Base-by-base conservation (phyloP, 2,113 vertebrate species). In the Paradisaea rubra region DNA sequence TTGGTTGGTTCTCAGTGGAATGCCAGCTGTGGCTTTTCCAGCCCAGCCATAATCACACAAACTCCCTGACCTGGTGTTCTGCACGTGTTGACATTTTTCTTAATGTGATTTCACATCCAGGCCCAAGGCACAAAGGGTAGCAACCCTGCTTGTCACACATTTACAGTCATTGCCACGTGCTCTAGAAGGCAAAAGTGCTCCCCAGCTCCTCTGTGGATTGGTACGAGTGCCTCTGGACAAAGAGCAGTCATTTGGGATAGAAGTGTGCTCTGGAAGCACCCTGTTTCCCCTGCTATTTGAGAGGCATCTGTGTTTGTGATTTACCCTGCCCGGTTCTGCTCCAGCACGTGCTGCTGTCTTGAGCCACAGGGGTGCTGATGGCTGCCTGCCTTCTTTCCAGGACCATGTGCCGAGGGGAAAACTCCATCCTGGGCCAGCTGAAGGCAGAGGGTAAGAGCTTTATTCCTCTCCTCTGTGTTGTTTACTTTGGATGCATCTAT, bases 381-480 rank as follows among this genome's bases (percentile, higher is more conserved):
- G 49, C 65, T 94, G 69, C 61, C 82, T 97, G 72, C 42, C 70
- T 89, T 93, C 70, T 94, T 97, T 98, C 73, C 96, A 99, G 99
- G 96, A 99, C 99, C 56, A 99, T 99, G 98, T 99, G 98, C 96
- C 96, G 99, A 96, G 99, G 99, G 94, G 99, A 99, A 31, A 97
- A 98, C 95, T 99, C 99, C 28, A 99, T 99, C 97, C 97, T 99
- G 91, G 98, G 98, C 33, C 99, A 99, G 95, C 96, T 99, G 86
- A 98, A 96, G 96, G 87, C 64, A 95, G 98, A 99, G 91, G 98
- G 99, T 99, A 96, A 99, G 99, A 98, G 61, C 54, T 61, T 95
- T 31, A 30, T 89, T 95, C 86, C 41, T 49, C 69, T 88, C 41
- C 41, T 66, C 49, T 71, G 2, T 57, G 21, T 37, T 56, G 11